A percentile compares a stretch with the other conserved stretches of the same genome.
Evolutionary conservation across 2,113 vertebrate genomes (phyloP).

Genomic region (Psophia crepitans): DNA sequence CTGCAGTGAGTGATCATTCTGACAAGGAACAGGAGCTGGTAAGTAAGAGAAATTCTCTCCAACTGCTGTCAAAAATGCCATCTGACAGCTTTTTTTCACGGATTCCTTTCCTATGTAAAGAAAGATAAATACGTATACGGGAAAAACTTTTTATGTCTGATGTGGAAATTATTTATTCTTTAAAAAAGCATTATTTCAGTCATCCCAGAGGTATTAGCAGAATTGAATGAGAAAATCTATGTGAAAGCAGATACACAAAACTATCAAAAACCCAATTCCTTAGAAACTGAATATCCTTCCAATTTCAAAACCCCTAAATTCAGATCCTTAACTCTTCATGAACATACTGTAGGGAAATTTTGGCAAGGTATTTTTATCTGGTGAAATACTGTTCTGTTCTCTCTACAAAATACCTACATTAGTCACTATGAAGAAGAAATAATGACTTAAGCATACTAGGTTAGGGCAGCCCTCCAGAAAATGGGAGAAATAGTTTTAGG

Average conservation of each 20-base stretch:
- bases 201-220: background rate
- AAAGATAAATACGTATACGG: background rate
- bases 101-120: background rate
- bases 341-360: background rate
- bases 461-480: background rate
- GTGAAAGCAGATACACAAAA: background rate
- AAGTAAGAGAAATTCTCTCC: background rate
- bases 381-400: background rate
- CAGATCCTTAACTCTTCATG: background rate
- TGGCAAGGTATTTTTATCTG: background rate
- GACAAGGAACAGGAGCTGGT: background rate
- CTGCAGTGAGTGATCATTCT: background rate
- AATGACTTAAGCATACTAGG: background rate
- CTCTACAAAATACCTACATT: background rate
- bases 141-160: background rate
- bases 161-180: background rate
- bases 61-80: background rate
- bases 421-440: background rate
- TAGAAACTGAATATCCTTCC: background rate
- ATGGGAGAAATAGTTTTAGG: background rate
- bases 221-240: background rate
- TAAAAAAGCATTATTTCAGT: background rate
- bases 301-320: background rate
- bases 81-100: background rate
- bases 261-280: background rate